Percentiles rank a stretch among this genome's conserved stretches.
These are phyloP conservation scores for Catagonus wagneri DNA, from an alignment of 2,113 vertebrate species.

Conservation along the genomic window DNA sequence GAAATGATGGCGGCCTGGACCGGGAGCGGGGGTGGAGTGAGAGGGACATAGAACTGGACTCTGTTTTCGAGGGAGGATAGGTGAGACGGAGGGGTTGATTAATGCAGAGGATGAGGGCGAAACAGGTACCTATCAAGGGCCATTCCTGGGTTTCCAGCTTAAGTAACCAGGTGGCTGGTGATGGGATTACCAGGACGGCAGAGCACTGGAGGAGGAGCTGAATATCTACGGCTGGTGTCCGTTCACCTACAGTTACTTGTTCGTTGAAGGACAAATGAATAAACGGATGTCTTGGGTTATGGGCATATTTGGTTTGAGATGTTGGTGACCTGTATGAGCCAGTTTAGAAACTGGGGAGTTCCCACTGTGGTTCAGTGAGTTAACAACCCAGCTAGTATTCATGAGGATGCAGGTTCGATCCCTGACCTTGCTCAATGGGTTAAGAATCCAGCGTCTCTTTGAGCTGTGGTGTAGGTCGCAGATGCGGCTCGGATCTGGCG, in stretches of 20 bases:
- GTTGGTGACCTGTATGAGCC: not conserved
- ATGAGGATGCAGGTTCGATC: too few species aligned
- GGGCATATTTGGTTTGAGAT: not conserved
- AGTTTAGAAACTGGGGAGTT: not conserved
- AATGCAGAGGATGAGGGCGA: not conserved
- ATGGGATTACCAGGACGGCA: not conserved
- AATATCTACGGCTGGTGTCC: not conserved
- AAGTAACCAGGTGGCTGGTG: not conserved
- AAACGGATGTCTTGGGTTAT: not conserved
- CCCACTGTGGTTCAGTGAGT: too few species aligned
- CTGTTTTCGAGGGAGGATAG: not conserved
- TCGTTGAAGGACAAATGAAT: not conserved
- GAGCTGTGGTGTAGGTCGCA: too few species aligned
- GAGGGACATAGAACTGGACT: rapidly evolving
- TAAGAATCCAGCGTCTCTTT: too few species aligned
- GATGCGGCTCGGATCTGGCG: too few species aligned
- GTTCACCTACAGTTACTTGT: not conserved
- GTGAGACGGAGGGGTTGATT: not conserved
- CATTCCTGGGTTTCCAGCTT: not conserved
- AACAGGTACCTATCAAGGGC: too few species aligned
- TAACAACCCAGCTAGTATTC: too few species aligned
- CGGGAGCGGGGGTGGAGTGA: not conserved
- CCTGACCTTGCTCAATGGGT: too few species aligned
- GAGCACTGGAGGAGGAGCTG: not conserved
- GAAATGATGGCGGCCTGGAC: rapidly evolving